Percentiles rank a stretch among this genome's conserved stretches.
phyloP scores from a whole-genome alignment of 1,140 invertebrate species.

The Thalassaphorura encarpata region DNA sequence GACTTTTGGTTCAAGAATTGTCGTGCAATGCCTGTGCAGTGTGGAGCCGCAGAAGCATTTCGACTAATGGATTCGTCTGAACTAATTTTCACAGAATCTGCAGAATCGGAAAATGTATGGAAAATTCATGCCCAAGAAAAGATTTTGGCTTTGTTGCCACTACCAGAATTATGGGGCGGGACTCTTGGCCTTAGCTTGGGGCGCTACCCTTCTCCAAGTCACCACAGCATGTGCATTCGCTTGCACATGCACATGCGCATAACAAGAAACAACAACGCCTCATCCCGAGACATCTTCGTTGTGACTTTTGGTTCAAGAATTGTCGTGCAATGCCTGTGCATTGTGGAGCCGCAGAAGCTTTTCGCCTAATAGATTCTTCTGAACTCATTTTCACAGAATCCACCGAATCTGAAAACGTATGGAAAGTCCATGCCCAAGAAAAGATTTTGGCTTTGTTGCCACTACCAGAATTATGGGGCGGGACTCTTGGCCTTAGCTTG shows the following conservation, averaged over 20 bases:
- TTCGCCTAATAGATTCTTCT: not conserved
- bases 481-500: too few relatives aligned
- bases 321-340: not conserved
- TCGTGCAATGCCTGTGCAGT: not conserved
- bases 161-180: too few relatives aligned
- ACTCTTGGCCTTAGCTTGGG: too few relatives aligned
- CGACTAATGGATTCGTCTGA: not conserved
- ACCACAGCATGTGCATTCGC: too few relatives aligned
- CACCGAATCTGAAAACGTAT: constrained; percentile 4
- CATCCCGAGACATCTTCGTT: constrained; percentile 14
- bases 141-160: not conserved
- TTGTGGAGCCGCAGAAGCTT: not conserved
- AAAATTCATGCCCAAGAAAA: constrained; percentile 11
- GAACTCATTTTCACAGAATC: not conserved
- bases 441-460: not conserved
- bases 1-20: constrained; percentile 20
- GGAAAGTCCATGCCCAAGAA: constrained; percentile 10
- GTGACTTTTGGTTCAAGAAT: constrained; percentile 22
- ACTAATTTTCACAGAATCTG: not conserved
- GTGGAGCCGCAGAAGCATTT: not conserved
- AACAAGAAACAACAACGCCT: not conserved
- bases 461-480: too few relatives aligned
- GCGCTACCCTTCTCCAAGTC: not conserved
- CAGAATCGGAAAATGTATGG: constrained; percentile 6
- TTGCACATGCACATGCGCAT: too few relatives aligned